Evolutionary conservation across 2,888 invertebrate genomes (phyloP), one percentile per base, ranked within the genome.

Genomic region (Lepas anatifera): DNA sequence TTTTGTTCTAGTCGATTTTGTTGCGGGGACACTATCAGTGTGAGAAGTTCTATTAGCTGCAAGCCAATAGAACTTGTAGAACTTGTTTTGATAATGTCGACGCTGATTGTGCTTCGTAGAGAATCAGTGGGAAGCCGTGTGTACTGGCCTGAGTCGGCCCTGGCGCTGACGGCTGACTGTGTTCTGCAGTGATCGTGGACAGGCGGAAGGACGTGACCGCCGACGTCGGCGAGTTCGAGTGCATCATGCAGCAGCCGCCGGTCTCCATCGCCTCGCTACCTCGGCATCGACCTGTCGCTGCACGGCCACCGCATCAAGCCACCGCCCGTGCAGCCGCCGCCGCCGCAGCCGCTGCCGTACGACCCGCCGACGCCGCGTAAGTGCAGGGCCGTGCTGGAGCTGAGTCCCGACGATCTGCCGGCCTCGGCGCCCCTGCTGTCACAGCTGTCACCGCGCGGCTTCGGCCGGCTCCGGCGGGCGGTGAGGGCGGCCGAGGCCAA

Each of bases 141-240:
- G 18, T 68, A 2, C 41, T 13, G 8, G 22, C 27, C 3, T 41
- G 29, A 41, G 32, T 41, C n/a, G 18, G 22, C n/a, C 22, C 27
- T 11, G 52, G 35, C 4, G n/a, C n/a, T n/a, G n/a, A n/a, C n/a
- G n/a, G n/a, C 37, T 69, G 10, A n/a, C 27, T 22, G 41, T 41
- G 46, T 68, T n/a, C 41, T 18, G 16, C 72, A 74, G 74, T 74
- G 69, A 72, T 74, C 46, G 72, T 74, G 50, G 74, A 74, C 69
- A 70, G 72, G 29, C 70, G 68, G 27, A 67, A 70, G 66, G 71
- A 70, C 58, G 68, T 70, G 39, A 64, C 58, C 18, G 73, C 73
- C 4, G 74, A 74, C 72, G 73, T 74, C 1, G 74, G 74, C 50
- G 68, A 70, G 37, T 74, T 74, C 35, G 74, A 74, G 70, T 52